A percentile compares a stretch with the other conserved stretches of the same genome.
Evolutionary conservation across 2,888 invertebrate species (phyloP).

Genomic region (Apodemia zela): DNA sequence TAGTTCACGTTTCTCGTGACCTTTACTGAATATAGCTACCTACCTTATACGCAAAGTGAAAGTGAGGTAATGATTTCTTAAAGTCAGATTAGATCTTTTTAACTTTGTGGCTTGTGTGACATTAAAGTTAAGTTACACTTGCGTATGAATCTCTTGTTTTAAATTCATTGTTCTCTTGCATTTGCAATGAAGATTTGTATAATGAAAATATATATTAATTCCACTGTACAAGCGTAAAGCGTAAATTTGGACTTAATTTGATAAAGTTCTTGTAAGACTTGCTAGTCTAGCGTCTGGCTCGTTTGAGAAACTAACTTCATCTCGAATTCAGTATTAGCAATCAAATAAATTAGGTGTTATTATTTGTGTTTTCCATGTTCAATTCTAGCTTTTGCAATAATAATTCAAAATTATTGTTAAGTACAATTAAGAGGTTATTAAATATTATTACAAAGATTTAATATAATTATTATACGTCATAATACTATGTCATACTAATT

Average conservation of each 20-base stretch:
- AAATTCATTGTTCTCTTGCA: too few species aligned
- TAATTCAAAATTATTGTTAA: not conserved
- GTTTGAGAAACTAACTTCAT: not conserved
- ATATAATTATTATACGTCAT: not conserved
- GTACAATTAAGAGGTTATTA: not conserved
- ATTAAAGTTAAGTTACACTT: too few species aligned
- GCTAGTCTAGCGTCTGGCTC: slow-evolving; percentile 8
- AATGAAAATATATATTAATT: too few species aligned
- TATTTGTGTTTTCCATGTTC: not conserved
- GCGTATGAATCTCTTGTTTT: too few species aligned
- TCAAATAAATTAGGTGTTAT: not conserved
- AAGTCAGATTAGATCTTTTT: too few species aligned
- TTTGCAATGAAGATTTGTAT: too few species aligned
- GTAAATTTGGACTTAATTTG: not conserved
- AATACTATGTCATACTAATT: not conserved
- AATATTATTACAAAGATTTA: not conserved
- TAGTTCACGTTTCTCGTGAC: too few species aligned
- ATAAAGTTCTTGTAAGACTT: not conserved
- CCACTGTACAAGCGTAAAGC: not conserved
- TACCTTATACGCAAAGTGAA: too few species aligned
- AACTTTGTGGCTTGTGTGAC: too few species aligned
- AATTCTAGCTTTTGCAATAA: not conserved
- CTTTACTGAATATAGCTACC: too few species aligned
- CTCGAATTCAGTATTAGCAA: not conserved
- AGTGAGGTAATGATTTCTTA: too few species aligned